phyloP scores from a whole-genome alignment of 2,113 vertebrate genomes.

The Speoplatyrhinus poulsoni region DNA sequence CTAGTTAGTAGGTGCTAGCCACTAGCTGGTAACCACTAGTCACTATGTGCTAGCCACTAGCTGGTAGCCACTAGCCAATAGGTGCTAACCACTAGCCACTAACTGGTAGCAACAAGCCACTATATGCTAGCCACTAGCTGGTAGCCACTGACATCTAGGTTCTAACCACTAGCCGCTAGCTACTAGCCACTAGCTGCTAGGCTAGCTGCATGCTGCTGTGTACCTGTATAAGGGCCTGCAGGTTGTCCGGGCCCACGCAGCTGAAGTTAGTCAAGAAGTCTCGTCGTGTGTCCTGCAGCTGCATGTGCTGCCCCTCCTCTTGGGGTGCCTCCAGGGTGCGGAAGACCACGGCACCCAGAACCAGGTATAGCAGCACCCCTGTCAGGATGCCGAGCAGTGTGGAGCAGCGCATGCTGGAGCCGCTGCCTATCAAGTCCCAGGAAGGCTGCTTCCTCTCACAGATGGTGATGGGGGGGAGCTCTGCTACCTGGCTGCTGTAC shows the following conservation, averaged over 20 bases:
- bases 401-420: slow-evolving; percentile 81
- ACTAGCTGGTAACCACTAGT: too few relatives aligned
- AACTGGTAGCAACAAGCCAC: too few relatives aligned
- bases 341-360: slow-evolving; percentile 86
- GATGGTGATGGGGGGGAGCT: slow-evolving; percentile 34
- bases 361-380: slow-evolving; percentile 84
- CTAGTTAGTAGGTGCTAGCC: too few relatives aligned
- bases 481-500: slow-evolving; percentile 58
- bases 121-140: too few relatives aligned
- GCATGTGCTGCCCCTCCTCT: slow-evolving; percentile 69
- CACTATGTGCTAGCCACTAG: too few relatives aligned
- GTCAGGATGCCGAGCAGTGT: slow-evolving; percentile 82
- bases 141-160: too few relatives aligned
- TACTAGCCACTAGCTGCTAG: too few relatives aligned
- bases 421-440: slow-evolving; percentile 35
- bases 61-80: too few relatives aligned
- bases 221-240: slow-evolving; percentile 83
- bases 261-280: slow-evolving; percentile 79
- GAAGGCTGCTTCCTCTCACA: slow-evolving; percentile 40
- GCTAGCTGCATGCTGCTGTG: background rate
- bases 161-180: too few relatives aligned
- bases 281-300: slow-evolving; percentile 58
- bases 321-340: slow-evolving; percentile 79
- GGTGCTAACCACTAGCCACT: too few relatives aligned
- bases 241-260: slow-evolving; percentile 70